A percentile compares a stretch with the other conserved stretches of the same genome.
Conservation (phyloP, 2,888 invertebrate species). For the Xanthia togata region DNA sequence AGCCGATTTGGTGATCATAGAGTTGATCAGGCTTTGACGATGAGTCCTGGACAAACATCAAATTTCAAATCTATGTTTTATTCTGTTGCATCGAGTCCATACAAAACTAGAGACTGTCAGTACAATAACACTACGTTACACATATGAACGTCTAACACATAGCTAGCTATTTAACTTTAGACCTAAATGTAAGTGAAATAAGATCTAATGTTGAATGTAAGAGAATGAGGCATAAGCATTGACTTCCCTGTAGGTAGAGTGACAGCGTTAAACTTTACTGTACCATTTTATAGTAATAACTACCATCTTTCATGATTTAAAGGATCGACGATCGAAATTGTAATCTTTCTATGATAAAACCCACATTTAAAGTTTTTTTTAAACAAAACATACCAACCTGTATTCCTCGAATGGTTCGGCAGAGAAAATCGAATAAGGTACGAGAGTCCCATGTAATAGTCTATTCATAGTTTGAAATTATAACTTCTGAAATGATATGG, state of each 20-base stretch:
- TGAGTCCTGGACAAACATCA: background rate
- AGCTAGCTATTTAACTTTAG: conserved; percentile 53
- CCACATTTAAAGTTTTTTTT: no score
- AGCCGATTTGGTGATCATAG: background rate
- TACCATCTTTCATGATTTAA: no score
- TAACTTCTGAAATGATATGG: conserved; percentile 35
- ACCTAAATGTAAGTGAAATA: conserved; percentile 42
- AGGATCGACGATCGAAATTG: no score
- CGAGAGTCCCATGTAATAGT: no score
- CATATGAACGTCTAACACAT: conserved; percentile 56
- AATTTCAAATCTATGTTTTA: background rate
- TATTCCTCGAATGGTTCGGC: no score
- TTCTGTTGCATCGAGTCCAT: background rate
- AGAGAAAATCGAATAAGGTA: no score
- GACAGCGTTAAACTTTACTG: conserved; percentile 17
- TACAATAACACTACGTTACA: conserved; percentile 47
- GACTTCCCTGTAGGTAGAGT: conserved; percentile 42
- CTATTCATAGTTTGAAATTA: no score
- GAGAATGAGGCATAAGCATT: conserved; percentile 38
- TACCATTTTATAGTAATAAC: no score
- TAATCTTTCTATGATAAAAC: no score
- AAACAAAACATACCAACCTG: no score
- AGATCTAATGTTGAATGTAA: conserved; percentile 47
- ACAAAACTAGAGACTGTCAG: conserved; percentile 11
- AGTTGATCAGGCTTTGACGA: background rate